A percentile compares a stretch with the other conserved stretches of the same genome.
phyloP scores from a whole-genome alignment of 2,797 vertebrate genomes.

The Heliangelus exortis region DNA sequence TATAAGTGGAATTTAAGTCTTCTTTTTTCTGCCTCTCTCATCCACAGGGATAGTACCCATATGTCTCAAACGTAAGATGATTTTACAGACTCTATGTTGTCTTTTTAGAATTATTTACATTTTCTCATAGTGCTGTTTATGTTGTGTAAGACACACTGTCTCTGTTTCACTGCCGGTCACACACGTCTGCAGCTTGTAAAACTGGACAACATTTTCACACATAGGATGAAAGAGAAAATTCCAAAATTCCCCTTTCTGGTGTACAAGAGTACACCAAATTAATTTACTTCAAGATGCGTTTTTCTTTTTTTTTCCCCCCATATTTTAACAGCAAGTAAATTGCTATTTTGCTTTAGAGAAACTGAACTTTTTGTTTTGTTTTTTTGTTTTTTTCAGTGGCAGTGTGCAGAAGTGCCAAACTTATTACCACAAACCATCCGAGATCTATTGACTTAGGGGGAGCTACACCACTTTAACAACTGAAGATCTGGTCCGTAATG shows the following conservation, averaged over 20 bases:
- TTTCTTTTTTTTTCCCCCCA: background rate
- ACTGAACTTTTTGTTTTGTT: background rate
- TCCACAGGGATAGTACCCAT: background rate
- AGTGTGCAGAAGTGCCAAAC: background rate
- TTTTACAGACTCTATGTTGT: background rate
- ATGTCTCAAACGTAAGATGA: background rate
- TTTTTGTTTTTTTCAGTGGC: background rate
- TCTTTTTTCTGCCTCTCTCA: background rate
- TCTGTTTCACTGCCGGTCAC: background rate
- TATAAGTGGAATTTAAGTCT: background rate
- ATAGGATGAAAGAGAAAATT: background rate
- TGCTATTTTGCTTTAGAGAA: background rate
- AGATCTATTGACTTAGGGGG: background rate
- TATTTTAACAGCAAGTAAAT: background rate
- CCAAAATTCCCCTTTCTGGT: background rate
- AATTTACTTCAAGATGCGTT: background rate
- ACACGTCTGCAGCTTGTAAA: background rate
- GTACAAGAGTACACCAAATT: background rate
- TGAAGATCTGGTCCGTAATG: background rate
- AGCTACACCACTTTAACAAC: background rate
- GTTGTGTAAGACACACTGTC: background rate
- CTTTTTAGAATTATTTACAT: conserved; percentile 28
- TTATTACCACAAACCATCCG: background rate
- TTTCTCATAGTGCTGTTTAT: background rate
- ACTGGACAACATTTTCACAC: background rate